phyloP scores from a whole-genome alignment of 2,113 vertebrate genomes.

The Lethenteron reissneri region DNA sequence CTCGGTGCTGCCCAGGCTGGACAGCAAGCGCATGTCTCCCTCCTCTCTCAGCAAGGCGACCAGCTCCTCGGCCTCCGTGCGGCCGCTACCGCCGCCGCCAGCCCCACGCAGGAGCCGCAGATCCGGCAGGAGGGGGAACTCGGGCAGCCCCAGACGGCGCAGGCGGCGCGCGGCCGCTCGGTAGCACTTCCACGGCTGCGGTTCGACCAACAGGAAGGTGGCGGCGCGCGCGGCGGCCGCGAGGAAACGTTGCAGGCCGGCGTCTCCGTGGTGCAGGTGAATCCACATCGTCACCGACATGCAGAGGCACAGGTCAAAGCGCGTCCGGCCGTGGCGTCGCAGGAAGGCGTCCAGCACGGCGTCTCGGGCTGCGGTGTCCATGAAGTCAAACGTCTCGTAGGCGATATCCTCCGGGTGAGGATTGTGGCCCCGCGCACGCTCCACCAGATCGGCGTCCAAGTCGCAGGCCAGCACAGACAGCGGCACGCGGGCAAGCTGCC shows the following conservation, averaged over 20 bases:
- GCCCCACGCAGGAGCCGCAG: conserved; percentile 47
- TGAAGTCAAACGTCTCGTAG: conserved; percentile 52
- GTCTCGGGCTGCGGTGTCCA: conserved; percentile 19
- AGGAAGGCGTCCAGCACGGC: conserved; percentile 28
- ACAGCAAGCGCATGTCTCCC: conserved; percentile 42
- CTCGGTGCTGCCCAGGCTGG: conserved; percentile 46
- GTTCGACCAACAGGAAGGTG: conserved; percentile 47
- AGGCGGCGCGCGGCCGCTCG: conserved; percentile 55
- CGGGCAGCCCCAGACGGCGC: conserved; percentile 40
- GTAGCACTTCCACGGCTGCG: conserved; percentile 80
- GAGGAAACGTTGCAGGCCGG: conserved; percentile 37
- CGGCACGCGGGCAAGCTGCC: conserved; percentile 8
- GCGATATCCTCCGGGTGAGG: conserved; percentile 36
- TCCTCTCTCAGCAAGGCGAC: conserved; percentile 34
- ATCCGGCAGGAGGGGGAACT: conserved; percentile 56
- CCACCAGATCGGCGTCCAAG: conserved; percentile 42
- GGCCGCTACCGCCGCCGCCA: conserved; percentile 14
- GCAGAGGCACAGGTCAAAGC: conserved; percentile 50
- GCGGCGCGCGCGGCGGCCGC: conserved; percentile 34
- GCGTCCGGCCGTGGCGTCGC: conserved; percentile 21
- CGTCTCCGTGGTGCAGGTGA: conserved; percentile 64
- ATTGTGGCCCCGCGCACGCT: conserved; percentile 35
- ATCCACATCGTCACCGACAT: conserved; percentile 94
- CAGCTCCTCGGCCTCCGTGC: conserved; percentile 8
- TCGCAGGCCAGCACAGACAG: conserved; percentile 56